Evolutionary conservation across 2,888 invertebrate species (phyloP), one percentile per base, ranked within the genome.

Genomic region (Drosophila sordidula): DNA sequence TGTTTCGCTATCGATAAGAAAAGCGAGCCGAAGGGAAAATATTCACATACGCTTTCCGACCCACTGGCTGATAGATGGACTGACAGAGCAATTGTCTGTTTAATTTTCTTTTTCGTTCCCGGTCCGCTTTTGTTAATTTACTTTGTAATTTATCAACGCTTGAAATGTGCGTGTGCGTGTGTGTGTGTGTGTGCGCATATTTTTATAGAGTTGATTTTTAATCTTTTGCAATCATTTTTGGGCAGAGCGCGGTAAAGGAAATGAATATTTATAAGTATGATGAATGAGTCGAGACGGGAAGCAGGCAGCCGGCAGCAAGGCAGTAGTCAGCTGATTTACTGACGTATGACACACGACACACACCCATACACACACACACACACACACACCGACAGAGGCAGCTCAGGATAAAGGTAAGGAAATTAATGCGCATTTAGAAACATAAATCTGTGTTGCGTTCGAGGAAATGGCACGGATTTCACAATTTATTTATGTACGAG

Each of bases 151-250:
- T 90, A 90, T 90, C 89, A 90, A 80, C 77, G 67, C 73, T 77
- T 74, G 66, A 75, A 75, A 75, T 61, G 68, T 64, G 50, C 38
- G 36, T 50, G 26, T 42, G 36, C 36, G 26, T 34, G 4, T 29
- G 14, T 36, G 18, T 59, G 26, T 32, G 12, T 46, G 44, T 51
- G 12, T 6, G 26, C 36, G 42, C 51, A 76, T 71, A 85, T 85
- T 90, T 89, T 87, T 82, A 87, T 87, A 78, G 78, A 90, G 90
- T 90, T 90, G 89, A 90, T 90, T 90, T 90, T 90, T 89, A 90
- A 90, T 90, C 90, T 90, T 87, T 76, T 61, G 87, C 89, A 89
- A 90, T 89, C 89, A 84, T 84, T 77, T 75, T 80, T 87, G 54
- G 61, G 44, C 45, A 46, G 42, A 46, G 46, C 42, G 41, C 55